Evolutionary conservation across 2,888 invertebrate genomes (phyloP).

Genomic region (Apamea anceps): DNA sequence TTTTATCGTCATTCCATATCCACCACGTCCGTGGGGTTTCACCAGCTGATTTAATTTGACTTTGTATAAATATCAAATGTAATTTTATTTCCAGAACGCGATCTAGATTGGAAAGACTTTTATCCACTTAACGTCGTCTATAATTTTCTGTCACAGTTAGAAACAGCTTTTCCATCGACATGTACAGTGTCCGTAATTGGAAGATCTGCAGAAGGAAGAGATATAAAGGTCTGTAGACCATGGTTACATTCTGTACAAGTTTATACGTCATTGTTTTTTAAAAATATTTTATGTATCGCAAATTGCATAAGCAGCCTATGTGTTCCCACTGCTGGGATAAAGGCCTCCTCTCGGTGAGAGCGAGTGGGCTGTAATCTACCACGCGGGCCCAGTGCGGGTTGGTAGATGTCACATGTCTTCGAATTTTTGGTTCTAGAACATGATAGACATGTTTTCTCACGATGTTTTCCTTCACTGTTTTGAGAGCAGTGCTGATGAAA

Average conservation of each 20-base stretch:
- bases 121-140: conserved; percentile 93
- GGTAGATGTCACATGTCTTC: too few relatives aligned
- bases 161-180: conserved; percentile 92
- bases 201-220: conserved; percentile 93
- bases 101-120: conserved; percentile 94
- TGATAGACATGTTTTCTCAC: too few relatives aligned
- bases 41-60: neutral
- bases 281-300: neutral
- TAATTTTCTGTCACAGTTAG: conserved; percentile 93
- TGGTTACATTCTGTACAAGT: neutral
- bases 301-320: too few relatives aligned
- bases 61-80: neutral
- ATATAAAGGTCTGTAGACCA: conserved; percentile 91
- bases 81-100: conserved; percentile 72
- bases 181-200: conserved; percentile 94
- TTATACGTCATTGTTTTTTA: neutral
- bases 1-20: neutral
- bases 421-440: too few relatives aligned
- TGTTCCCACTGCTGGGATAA: too few relatives aligned
- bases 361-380: too few relatives aligned
- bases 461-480: too few relatives aligned
- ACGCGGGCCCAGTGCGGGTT: too few relatives aligned
- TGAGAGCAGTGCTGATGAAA: too few relatives aligned
- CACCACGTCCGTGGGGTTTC: neutral
- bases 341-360: too few relatives aligned